phyloP scores from a whole-genome alignment of 2,888 invertebrate species.

The Drosophila buzzatii region DNA sequence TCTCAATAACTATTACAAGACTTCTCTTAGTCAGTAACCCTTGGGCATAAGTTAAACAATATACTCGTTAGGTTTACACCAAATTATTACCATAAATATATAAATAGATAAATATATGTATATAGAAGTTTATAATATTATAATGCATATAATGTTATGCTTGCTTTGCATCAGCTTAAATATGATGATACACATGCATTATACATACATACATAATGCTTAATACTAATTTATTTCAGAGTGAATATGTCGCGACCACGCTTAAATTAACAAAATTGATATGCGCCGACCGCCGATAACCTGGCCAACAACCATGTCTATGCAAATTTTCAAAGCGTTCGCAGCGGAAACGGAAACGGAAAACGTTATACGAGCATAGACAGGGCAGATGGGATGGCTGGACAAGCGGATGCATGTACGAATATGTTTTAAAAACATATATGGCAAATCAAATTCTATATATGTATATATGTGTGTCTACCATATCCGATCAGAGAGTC shows the following conservation, averaged over 20 bases:
- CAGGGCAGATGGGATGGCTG: constrained; percentile 8
- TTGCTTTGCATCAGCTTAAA: not conserved
- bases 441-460: not conserved
- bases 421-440: not conserved
- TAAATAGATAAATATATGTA: not conserved
- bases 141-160: not conserved
- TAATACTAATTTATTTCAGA: constrained; percentile 26
- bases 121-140: not conserved
- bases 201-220: not conserved
- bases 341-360: constrained; percentile 71
- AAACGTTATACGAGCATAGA: constrained; percentile 54
- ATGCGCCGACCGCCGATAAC: constrained; percentile 39
- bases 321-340: constrained; percentile 54
- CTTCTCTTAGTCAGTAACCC: too few species aligned
- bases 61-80: too few species aligned
- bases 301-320: constrained; percentile 33
- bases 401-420: constrained; percentile 23
- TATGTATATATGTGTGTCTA: constrained; percentile 13
- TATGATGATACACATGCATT: not conserved
- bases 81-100: not conserved
- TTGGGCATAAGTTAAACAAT: too few species aligned
- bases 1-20: too few species aligned
- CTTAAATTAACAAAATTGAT: constrained; percentile 44
- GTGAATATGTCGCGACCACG: constrained; percentile 24
- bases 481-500: constrained; percentile 55